These are phyloP conservation scores for Phrynocephalus guinanensis DNA, from an alignment of 2,797 vertebrate species.

Conservation along the genomic window DNA sequence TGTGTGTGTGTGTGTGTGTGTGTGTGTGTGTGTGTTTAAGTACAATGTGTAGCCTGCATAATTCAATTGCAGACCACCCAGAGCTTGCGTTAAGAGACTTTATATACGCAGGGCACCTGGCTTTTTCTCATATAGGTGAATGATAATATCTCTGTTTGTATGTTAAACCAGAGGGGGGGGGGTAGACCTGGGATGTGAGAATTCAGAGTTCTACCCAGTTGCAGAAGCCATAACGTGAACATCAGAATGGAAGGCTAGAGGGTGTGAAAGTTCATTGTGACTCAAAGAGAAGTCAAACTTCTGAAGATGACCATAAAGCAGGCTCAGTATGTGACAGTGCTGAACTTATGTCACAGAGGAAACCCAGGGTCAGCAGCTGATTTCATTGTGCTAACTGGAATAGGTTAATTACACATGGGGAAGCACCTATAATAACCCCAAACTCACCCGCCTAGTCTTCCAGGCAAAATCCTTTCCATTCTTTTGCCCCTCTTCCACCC, in stretches of 20 bases:
- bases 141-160: not conserved
- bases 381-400: not conserved
- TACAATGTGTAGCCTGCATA: too few relatives aligned
- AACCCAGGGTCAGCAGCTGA: not conserved
- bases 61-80: too few relatives aligned
- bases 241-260: not conserved
- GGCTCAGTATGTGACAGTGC: not conserved
- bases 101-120: too few relatives aligned
- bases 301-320: not conserved
- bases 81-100: too few relatives aligned
- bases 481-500: too few relatives aligned
- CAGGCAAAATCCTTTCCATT: not conserved
- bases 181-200: not conserved
- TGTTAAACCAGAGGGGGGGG: not conserved
- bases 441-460: not conserved
- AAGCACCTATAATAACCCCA: not conserved
- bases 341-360: not conserved
- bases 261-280: not conserved
- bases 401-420: not conserved
- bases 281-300: not conserved
- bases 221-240: not conserved
- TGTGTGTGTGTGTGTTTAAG: too few relatives aligned
- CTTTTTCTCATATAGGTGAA: not conserved
- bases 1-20: too few relatives aligned
- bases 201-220: not conserved